phyloP scores from a whole-genome alignment of 1,140 invertebrate species.

The Drosophila virilis region DNA sequence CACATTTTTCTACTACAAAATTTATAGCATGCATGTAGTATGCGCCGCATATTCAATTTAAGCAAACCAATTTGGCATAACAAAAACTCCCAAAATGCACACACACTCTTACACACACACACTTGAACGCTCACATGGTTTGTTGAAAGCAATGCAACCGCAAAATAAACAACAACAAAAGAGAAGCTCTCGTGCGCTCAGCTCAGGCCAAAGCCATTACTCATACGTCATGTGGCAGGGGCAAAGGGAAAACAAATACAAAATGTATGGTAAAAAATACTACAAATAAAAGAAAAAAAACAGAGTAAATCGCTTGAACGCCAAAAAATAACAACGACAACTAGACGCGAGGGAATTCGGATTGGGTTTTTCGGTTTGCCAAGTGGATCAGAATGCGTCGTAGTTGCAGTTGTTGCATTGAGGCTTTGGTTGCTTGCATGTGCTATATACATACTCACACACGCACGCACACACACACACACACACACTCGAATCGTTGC shows the following conservation, averaged over 20 bases:
- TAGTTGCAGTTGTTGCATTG: constrained; percentile 25
- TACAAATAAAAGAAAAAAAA: background rate
- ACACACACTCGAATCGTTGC: constrained; percentile 1
- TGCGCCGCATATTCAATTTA: constrained; percentile 64
- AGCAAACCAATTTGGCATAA: constrained; percentile 77
- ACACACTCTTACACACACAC: background rate
- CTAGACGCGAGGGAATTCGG: constrained; percentile 22
- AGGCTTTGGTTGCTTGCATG: background rate
- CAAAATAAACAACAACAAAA: constrained; percentile 68
- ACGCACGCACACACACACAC: background rate
- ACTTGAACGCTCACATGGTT: constrained; percentile 20
- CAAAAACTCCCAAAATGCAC: constrained; percentile 27
- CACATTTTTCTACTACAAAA: constrained; percentile 3
- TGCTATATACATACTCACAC: background rate
- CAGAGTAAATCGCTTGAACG: constrained; percentile 54
- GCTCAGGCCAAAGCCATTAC: constrained; percentile 70
- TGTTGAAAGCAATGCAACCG: constrained; percentile 65
- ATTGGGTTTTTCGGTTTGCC: constrained; percentile 51
- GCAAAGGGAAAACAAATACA: constrained; percentile 72
- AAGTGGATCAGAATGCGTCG: constrained; percentile 60
- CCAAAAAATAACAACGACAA: constrained; percentile 48
- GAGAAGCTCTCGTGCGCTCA: constrained; percentile 19
- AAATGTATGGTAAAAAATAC: constrained; percentile 51
- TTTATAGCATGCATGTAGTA: background rate
- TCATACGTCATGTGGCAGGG: constrained; percentile 74